A percentile compares a stretch with the other conserved stretches of the same genome.
phyloP scores from a whole-genome alignment of 2,888 invertebrate genomes.

The Dusona sp. region DNA sequence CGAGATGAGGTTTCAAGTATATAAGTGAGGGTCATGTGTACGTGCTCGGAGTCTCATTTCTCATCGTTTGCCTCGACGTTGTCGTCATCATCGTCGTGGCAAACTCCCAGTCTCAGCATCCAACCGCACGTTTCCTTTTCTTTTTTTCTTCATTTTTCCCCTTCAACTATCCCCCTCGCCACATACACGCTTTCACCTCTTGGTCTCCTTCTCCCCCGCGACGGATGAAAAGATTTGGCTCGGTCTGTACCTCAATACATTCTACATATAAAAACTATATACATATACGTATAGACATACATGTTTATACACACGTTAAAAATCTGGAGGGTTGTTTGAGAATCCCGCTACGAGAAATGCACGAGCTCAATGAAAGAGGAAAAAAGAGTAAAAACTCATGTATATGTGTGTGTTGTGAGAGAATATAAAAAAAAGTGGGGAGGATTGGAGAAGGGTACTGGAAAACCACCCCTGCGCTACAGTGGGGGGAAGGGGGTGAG shows the following conservation, averaged over 20 bases:
- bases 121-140: conserved; percentile 34
- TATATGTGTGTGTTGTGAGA: background rate
- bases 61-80: conserved; percentile 41
- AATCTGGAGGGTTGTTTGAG: conserved; percentile 50
- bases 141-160: background rate
- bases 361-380: conserved; percentile 20
- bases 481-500: conserved; percentile 72
- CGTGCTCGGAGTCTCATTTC: conserved; percentile 66
- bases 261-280: background rate
- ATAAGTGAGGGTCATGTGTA: conserved; percentile 67
- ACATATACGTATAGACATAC: background rate
- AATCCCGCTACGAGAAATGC: conserved; percentile 44
- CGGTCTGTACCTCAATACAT: conserved; percentile 65
- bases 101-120: conserved; percentile 34
- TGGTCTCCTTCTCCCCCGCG: conserved; percentile 39
- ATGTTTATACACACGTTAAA: conserved; percentile 23
- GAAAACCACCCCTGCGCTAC: conserved; percentile 22
- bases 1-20: conserved; percentile 13
- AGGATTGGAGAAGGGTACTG: conserved; percentile 59
- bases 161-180: background rate
- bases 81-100: conserved; percentile 45
- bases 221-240: conserved; percentile 74
- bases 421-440: conserved; percentile 16
- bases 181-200: conserved; percentile 1
- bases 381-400: conserved; percentile 3